A percentile compares a stretch with the other conserved stretches of the same genome.
Conservation (phyloP, 1,140 invertebrate species). For the Adoxophyes honmai region DNA sequence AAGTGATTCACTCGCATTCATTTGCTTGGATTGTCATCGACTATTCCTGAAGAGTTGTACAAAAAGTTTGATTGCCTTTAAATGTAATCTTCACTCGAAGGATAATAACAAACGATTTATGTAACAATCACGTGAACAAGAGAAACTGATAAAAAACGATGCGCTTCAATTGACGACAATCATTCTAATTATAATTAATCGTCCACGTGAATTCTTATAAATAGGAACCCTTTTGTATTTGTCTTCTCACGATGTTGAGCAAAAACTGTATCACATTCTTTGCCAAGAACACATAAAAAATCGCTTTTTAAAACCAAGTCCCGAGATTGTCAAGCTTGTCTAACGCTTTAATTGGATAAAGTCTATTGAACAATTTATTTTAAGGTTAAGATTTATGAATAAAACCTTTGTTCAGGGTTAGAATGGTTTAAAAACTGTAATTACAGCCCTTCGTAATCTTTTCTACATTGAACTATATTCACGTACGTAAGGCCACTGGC, state of each 20-base stretch:
- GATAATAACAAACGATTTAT: background rate
- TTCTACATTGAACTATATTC: constrained; percentile 10
- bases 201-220: background rate
- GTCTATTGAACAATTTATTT: background rate
- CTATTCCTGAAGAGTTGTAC: too few species aligned
- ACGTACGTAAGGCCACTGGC: background rate
- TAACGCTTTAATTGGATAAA: background rate
- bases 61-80: too few species aligned
- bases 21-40: too few species aligned
- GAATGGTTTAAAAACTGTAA: constrained; percentile 4
- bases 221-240: background rate
- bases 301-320: background rate
- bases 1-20: too few species aligned
- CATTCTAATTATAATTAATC: background rate
- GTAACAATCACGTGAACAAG: background rate
- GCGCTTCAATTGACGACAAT: background rate
- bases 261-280: constrained; percentile 1
- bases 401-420: constrained; percentile 16
- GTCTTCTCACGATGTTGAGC: background rate
- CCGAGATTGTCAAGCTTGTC: background rate
- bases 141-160: background rate
- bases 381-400: constrained; percentile 15
- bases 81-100: too few species aligned
- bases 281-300: background rate
- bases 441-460: constrained; percentile 9